These are phyloP conservation scores for Gallirallus australis DNA, from an alignment of 2,797 vertebrate genomes.

Conservation along the genomic window DNA sequence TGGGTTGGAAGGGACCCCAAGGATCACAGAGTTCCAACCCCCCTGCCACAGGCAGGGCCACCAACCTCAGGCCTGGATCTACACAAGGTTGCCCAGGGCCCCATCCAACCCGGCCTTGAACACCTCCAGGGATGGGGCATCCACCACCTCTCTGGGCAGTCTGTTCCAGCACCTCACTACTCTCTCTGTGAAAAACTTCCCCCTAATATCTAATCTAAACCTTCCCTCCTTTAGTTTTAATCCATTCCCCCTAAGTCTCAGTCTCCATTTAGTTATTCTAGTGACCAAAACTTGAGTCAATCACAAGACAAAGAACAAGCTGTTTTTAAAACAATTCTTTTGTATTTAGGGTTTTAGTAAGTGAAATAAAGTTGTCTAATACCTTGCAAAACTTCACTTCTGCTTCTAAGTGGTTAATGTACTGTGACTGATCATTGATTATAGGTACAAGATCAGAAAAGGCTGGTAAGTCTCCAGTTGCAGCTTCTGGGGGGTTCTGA, in stretches of 20 bases:
- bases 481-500: constrained; percentile 74
- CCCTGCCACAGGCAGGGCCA: too few relatives aligned
- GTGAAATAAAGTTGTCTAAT: not conserved
- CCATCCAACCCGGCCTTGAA: too few relatives aligned
- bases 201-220: too few relatives aligned
- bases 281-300: not conserved
- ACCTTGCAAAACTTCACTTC: constrained; percentile 96
- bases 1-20: too few relatives aligned
- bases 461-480: constrained; percentile 59
- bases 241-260: not conserved
- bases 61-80: too few relatives aligned
- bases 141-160: too few relatives aligned
- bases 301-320: not conserved
- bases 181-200: too few relatives aligned
- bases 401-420: constrained; percentile 93
- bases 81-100: too few relatives aligned
- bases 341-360: not conserved
- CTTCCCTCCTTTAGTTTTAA: too few relatives aligned
- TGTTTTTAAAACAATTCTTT: not conserved
- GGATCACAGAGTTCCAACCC: too few relatives aligned
- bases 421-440: constrained; percentile 90
- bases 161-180: too few relatives aligned
- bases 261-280: not conserved
- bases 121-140: too few relatives aligned
- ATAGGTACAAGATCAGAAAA: constrained; percentile 88